These are phyloP conservation scores for Heliconius melpomene DNA, from an alignment of 1,140 invertebrate species.

Conservation along the genomic window DNA sequence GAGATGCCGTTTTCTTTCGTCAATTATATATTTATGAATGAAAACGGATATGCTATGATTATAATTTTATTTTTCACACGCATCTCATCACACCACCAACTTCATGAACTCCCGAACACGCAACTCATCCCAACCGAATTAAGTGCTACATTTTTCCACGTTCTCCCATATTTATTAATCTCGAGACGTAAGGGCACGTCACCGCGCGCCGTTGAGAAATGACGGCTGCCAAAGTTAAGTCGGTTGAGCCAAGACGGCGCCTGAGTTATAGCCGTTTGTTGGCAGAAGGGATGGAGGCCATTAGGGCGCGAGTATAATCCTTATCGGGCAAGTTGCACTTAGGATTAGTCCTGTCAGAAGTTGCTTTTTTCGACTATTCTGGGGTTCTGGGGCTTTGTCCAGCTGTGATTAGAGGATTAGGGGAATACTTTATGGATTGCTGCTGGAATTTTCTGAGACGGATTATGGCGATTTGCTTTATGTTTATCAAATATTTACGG, in stretches of 20 bases:
- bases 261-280: constrained; percentile 78
- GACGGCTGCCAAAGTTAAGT: constrained; percentile 80
- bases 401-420: constrained; percentile 73
- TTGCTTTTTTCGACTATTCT: constrained; percentile 75
- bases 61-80: background rate
- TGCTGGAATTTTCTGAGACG: constrained; percentile 33
- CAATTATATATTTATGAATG: no score
- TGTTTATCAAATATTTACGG: constrained; percentile 18
- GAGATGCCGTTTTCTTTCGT: no score
- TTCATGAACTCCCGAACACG: constrained; percentile 51
- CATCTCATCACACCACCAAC: constrained; percentile 24
- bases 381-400: constrained; percentile 63
- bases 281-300: constrained; percentile 76
- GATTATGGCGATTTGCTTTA: constrained; percentile 28
- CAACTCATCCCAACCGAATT: constrained; percentile 69
- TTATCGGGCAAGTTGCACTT: constrained; percentile 79
- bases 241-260: constrained; percentile 74
- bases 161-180: constrained; percentile 79
- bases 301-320: constrained; percentile 77
- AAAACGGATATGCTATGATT: no score
- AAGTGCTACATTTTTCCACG: constrained; percentile 77
- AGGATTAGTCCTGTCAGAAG: constrained; percentile 79
- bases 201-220: constrained; percentile 78
- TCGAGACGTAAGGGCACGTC: constrained; percentile 65
- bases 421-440: constrained; percentile 47